Base-by-base conservation (phyloP, 2,888 invertebrate species). In the Stenoptilia bipunctidactyla region DNA sequence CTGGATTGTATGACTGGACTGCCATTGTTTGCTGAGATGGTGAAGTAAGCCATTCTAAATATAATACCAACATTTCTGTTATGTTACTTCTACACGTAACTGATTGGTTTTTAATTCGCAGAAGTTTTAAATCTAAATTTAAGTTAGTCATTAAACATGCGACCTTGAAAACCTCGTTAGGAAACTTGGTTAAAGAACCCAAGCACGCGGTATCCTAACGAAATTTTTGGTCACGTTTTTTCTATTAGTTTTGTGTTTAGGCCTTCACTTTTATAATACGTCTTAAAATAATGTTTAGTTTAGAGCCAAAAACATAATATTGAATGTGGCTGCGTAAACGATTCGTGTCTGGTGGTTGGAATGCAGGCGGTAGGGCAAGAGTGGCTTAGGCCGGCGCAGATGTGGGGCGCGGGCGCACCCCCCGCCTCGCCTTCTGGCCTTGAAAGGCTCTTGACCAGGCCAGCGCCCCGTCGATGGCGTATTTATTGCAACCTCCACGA, bases 371-470 rank as follows among this genome's bases (percentile, higher is more conserved):
- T 64, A 70, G 61, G 58, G 56, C 63, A 66, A 69, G 59, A 76
- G 66, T 65, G 61, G 62, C 48, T n/a, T 55, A 58, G 50, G 52
- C 64, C 60, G 61, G 60, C 68, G 66, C 71, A 77, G 71, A 79
- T 77, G 70, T 73, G 68, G 76, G 70, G 67, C 71, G 72, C 66
- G 58, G 56, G 56, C 62, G 53, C 63, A 62, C 71, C 66, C 80
- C 79, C 79, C 79, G 70, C 77, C 71, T 75, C 76, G 68, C 75
- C 71, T 72, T 79, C 72, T 70, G 76, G 73, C 83, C 82, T 83
- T 82, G 83, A 83, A 82, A 83, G 82, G 82, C 80, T 80, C 82
- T 82, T 82, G 83, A 83, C 83, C 82, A 83, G 77, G 66, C 76
- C 80, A 75, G 61, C 63, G 66, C 60, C 67, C 60, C 67, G 73